These are phyloP conservation scores for Drosophila varians DNA, from an alignment of 1,140 invertebrate species.

Conservation along the genomic window DNA sequence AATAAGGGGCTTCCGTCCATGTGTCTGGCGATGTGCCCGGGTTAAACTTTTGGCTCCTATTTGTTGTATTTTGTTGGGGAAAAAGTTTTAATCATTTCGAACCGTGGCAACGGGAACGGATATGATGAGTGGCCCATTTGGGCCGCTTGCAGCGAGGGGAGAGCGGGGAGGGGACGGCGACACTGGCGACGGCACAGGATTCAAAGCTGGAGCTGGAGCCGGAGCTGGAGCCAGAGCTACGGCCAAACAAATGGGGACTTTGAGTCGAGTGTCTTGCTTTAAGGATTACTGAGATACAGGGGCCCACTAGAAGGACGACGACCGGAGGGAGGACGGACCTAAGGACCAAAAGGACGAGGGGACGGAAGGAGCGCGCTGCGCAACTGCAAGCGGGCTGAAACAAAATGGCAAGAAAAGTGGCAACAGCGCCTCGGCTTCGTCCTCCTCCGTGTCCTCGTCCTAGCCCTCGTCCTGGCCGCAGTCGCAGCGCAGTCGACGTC, in stretches of 20 bases:
- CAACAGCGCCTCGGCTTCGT: conserved; percentile 53
- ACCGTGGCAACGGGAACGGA: conserved; percentile 43
- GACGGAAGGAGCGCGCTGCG: conserved; percentile 6
- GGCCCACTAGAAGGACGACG: background rate
- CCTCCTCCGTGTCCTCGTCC: too few species aligned
- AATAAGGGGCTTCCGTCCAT: background rate
- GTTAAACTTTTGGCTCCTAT: conserved; percentile 13
- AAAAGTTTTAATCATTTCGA: conserved; percentile 67
- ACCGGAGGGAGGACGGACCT: background rate
- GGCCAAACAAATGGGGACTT: conserved; percentile 55
- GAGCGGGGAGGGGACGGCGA: conserved; percentile 5
- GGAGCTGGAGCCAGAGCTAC: conserved; percentile 28
- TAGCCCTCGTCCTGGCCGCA: background rate
- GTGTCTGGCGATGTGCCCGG: conserved; percentile 1
- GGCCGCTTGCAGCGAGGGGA: background rate
- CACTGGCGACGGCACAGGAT: conserved; percentile 19
- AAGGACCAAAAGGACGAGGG: background rate
- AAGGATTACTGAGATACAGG: conserved; percentile 47
- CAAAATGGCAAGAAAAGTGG: conserved; percentile 59
- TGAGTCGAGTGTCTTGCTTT: conserved; percentile 73
- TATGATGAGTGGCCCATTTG: conserved; percentile 11
- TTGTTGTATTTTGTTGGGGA: conserved; percentile 3
- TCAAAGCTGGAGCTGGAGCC: too few species aligned
- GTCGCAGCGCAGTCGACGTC: background rate
- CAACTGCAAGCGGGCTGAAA: conserved; percentile 48